Percentiles rank a stretch among this genome's conserved stretches.
phyloP scores from a whole-genome alignment of 2,797 vertebrate genomes.

The Chloroceryle inda region DNA sequence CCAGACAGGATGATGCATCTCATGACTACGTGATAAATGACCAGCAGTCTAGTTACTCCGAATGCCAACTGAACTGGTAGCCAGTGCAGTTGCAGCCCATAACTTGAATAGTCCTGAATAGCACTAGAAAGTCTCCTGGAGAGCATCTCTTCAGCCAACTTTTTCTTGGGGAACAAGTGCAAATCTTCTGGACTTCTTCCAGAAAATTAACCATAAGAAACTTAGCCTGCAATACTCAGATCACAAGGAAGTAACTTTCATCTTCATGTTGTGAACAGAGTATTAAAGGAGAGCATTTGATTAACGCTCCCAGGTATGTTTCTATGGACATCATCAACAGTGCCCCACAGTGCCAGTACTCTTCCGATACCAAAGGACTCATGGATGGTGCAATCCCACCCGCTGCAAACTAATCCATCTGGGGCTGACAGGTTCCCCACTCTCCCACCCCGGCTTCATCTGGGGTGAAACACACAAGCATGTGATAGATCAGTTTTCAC shows the following conservation, averaged over 20 bases:
- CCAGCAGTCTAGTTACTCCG: background rate
- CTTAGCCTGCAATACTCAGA: background rate
- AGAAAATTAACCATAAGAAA: background rate
- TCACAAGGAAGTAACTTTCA: background rate
- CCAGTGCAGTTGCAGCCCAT: background rate
- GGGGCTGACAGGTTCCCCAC: background rate
- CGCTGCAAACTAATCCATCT: background rate
- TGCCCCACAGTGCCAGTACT: too few species aligned
- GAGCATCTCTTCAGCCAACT: background rate
- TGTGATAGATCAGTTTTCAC: fast-evolving
- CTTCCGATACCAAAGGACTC: background rate
- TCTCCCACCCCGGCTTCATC: background rate
- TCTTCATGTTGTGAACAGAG: fast-evolving
- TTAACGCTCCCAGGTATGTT: background rate
- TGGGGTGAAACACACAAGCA: fast-evolving
- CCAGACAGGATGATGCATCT: background rate
- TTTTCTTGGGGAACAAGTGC: background rate
- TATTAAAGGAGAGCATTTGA: background rate
- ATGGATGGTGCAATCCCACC: fast-evolving
- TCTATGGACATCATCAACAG: background rate
- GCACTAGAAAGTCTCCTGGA: fast-evolving
- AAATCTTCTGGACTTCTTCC: background rate
- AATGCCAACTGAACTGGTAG: background rate
- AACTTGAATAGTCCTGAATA: background rate
- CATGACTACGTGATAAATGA: fast-evolving